Percentiles rank a stretch among this genome's conserved stretches.
Evolutionary conservation across 2,888 invertebrate species (phyloP).

Genomic region (Thera britannica): DNA sequence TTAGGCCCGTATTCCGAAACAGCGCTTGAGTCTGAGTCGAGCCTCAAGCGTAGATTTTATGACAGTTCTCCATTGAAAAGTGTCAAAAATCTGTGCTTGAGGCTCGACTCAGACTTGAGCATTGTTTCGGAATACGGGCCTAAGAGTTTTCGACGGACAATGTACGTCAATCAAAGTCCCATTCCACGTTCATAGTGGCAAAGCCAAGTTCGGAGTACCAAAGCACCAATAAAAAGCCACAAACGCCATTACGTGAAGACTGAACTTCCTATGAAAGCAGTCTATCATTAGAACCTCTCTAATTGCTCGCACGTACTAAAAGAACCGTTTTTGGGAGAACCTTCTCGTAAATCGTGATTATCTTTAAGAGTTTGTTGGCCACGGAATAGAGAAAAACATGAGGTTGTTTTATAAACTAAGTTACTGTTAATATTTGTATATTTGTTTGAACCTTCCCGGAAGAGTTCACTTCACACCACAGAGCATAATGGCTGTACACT

Average conservation of each 20-base stretch:
- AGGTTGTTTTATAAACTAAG: conserved; percentile 10
- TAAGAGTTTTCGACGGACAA: conserved; percentile 33
- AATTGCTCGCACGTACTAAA: conserved; percentile 72
- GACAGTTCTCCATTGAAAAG: too few relatives aligned
- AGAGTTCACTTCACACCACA: not conserved
- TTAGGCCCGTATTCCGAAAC: too few relatives aligned
- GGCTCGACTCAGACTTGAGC: too few relatives aligned
- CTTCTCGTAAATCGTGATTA: conserved; percentile 82
- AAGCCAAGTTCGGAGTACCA: conserved; percentile 42
- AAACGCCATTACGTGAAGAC: conserved; percentile 57
- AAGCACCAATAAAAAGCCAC: conserved; percentile 59
- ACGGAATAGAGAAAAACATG: conserved; percentile 21
- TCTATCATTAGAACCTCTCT: conserved; percentile 69
- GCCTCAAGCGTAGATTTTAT: too few relatives aligned
- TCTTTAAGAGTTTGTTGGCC: conserved; percentile 74
- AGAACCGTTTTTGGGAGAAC: conserved; percentile 69
- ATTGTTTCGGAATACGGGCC: too few relatives aligned
- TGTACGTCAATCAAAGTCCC: conserved; percentile 47
- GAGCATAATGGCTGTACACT: too few relatives aligned
- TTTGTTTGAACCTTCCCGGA: not conserved
- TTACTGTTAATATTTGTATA: not conserved
- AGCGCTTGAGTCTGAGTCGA: too few relatives aligned
- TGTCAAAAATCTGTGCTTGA: too few relatives aligned
- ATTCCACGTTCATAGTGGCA: conserved; percentile 38
- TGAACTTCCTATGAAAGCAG: conserved; percentile 44